phyloP scores from a whole-genome alignment of 2,797 vertebrate genomes.

The Microhierax caerulescens region DNA sequence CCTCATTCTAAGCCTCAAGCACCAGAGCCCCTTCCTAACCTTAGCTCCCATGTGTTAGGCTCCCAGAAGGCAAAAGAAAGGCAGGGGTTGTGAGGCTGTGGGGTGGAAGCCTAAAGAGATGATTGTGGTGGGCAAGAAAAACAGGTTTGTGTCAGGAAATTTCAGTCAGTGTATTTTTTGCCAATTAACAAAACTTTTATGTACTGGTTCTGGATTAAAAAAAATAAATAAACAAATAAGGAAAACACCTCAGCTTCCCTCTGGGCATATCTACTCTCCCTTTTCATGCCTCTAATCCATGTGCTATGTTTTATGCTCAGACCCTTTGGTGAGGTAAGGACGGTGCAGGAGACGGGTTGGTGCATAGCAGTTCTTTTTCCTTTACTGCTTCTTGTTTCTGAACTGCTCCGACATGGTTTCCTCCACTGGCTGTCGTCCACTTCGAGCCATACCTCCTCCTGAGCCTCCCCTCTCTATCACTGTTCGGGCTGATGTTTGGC shows the following conservation, averaged over 20 bases:
- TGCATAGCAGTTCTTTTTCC: background rate
- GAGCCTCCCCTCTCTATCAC: background rate
- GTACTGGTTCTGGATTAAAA: background rate
- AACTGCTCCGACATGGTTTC: background rate
- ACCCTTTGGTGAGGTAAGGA: background rate
- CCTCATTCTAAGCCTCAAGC: background rate
- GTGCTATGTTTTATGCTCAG: fast-evolving
- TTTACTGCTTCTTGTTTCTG: background rate
- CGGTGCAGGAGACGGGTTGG: background rate
- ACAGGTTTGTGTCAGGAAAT: background rate
- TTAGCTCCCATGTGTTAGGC: background rate
- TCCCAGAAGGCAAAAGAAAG: background rate
- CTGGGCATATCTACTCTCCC: background rate
- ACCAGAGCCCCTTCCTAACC: background rate
- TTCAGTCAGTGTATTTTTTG: background rate
- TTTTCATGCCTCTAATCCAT: background rate
- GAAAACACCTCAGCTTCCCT: background rate
- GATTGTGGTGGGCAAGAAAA: background rate
- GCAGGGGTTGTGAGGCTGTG: background rate
- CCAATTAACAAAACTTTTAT: background rate
- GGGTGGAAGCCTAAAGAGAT: background rate
- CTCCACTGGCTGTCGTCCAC: fast-evolving
- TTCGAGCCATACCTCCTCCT: background rate
- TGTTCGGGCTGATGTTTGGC: background rate
- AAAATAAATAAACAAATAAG: background rate